Conservation (phyloP, 2,797 vertebrate species). For the Eleutherodactylus coqui region DNA sequence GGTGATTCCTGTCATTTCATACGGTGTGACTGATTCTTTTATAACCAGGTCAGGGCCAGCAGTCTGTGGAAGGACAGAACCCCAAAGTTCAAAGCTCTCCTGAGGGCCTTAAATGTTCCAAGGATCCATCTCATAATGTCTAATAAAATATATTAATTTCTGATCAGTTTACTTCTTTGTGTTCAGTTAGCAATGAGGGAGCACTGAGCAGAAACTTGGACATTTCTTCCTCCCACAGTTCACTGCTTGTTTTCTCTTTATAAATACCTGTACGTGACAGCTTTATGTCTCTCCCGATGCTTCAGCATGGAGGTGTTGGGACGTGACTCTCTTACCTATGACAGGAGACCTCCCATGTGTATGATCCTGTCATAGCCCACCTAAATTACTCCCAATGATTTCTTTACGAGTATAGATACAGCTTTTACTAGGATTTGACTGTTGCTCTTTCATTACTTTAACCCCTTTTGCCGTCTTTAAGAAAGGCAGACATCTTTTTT, state of each 20-base stretch:
- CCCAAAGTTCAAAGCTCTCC: no score
- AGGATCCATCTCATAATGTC: not conserved
- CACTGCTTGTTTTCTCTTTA: not conserved
- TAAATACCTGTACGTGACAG: constrained; percentile 41
- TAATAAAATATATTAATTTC: not conserved
- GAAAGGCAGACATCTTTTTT: not conserved
- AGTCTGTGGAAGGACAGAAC: no score
- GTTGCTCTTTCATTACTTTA: constrained; percentile 30
- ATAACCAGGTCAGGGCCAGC: no score
- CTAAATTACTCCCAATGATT: constrained; percentile 36
- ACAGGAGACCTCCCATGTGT: constrained; percentile 36
- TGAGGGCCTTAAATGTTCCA: no score
- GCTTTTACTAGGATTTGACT: constrained; percentile 51
- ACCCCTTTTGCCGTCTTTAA: constrained; percentile 30
- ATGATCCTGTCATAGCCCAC: not conserved
- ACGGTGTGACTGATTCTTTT: no score
- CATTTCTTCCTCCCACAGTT: not conserved
- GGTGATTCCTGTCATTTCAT: no score
- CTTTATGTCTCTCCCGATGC: constrained; percentile 32
- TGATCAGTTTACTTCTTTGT: not conserved
- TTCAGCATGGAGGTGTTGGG: constrained; percentile 37
- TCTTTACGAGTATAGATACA: constrained; percentile 41
- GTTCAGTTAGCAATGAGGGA: not conserved
- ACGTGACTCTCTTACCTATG: constrained; percentile 30
- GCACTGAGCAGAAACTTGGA: not conserved